Percentiles rank a stretch among this genome's conserved stretches.
These are phyloP conservation scores for Operophtera brumata DNA, from an alignment of 2,888 invertebrate species.

Conservation along the genomic window DNA sequence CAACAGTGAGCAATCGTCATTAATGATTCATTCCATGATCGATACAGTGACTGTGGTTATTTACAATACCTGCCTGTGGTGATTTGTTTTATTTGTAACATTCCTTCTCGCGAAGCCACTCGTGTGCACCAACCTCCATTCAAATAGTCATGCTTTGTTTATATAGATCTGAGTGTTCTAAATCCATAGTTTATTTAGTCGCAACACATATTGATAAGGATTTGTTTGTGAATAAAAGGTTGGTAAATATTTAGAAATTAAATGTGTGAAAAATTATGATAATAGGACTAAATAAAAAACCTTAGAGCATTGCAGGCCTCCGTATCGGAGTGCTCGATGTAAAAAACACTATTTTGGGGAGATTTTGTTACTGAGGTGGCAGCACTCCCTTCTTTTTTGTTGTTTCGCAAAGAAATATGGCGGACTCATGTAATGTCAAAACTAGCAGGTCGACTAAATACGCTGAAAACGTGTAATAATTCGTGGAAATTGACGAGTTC, in stretches of 20 bases:
- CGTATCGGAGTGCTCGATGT: no score
- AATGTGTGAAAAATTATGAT: no score
- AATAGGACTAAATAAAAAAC: no score
- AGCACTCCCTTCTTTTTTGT: constrained; percentile 62
- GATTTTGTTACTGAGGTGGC: constrained; percentile 38
- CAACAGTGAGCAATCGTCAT: neutral
- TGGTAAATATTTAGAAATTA: no score
- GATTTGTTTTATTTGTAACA: constrained; percentile 6
- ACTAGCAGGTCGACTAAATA: constrained; percentile 58
- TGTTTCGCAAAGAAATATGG: constrained; percentile 71
- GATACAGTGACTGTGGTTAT: neutral
- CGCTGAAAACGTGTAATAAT: constrained; percentile 63
- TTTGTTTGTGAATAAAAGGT: constrained; percentile 5
- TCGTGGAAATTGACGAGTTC: constrained; percentile 40
- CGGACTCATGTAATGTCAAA: constrained; percentile 72
- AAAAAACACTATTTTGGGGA: constrained; percentile 53
- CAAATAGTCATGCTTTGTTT: constrained; percentile 9
- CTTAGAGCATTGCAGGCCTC: no score
- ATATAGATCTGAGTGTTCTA: constrained; percentile 1
- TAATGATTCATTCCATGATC: constrained; percentile 9
- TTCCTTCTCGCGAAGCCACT: neutral
- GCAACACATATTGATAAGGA: constrained; percentile 1
- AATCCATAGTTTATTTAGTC: constrained; percentile 7
- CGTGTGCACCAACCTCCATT: neutral
- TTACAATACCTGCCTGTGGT: no score